Evolutionary conservation across 2,113 vertebrate species (phyloP).

Genomic region (Lampris incognitus): DNA sequence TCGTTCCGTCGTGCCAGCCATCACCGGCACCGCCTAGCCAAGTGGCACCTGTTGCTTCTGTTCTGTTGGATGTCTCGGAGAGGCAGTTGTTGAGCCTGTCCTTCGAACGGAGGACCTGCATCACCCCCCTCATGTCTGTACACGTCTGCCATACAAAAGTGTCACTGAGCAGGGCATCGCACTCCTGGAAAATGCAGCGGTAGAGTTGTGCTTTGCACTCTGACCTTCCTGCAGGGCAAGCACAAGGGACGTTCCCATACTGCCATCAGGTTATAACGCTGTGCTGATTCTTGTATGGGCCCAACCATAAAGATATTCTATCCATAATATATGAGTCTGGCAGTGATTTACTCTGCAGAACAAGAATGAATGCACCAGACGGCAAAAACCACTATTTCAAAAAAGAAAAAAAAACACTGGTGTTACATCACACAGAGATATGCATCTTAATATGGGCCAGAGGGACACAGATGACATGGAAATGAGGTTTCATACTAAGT

Average conservation of each 20-base stretch:
- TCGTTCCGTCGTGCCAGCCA: constrained; percentile 27
- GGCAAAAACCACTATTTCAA: neutral
- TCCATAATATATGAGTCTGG: neutral
- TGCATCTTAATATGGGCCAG: neutral
- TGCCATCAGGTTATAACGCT: too few species aligned
- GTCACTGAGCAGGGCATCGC: too few species aligned
- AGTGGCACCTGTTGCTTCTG: constrained; percentile 24
- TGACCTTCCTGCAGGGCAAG: too few species aligned
- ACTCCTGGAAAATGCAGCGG: too few species aligned
- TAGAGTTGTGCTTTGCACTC: too few species aligned
- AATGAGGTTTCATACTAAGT: neutral
- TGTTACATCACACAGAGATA: constrained; percentile 3
- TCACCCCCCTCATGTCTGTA: too few species aligned
- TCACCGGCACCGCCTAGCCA: constrained; percentile 24
- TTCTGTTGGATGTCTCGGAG: neutral
- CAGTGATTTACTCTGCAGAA: neutral
- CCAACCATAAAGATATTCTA: too few species aligned
- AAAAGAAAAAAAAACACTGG: neutral
- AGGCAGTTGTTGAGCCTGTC: neutral
- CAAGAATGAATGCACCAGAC: neutral
- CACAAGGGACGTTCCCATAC: too few species aligned
- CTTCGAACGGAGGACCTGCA: neutral
- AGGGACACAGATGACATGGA: neutral
- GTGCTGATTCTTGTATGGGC: too few species aligned
- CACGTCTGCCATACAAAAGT: too few species aligned